Evolutionary conservation across 1,140 invertebrate genomes (phyloP).

Genomic region (Drosophila persimilis): DNA sequence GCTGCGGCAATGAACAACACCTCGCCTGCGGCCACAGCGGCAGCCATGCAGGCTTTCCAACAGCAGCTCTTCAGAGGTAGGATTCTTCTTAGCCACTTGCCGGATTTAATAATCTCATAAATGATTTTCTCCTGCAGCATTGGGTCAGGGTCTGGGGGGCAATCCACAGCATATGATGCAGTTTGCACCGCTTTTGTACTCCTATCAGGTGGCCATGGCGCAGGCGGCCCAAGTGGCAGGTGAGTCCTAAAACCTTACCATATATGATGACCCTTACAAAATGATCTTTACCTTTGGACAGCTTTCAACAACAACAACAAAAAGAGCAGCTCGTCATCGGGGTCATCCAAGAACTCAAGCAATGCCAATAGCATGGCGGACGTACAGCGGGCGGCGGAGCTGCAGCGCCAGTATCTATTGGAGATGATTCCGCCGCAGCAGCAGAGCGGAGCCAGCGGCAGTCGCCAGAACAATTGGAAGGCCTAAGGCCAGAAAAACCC

Average conservation of each 20-base stretch:
- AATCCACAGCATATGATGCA: slow-evolving; percentile 91
- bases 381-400: slow-evolving; percentile 91
- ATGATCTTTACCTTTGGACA: not conserved
- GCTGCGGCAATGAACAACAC: slow-evolving; percentile 74
- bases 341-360: slow-evolving; percentile 82
- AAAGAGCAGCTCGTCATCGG: slow-evolving; percentile 73
- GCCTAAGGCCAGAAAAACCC: slow-evolving; percentile 55
- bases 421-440: slow-evolving; percentile 96
- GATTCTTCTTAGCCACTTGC: not conserved
- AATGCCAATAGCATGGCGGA: slow-evolving; percentile 87
- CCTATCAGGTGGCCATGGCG: slow-evolving; percentile 93
- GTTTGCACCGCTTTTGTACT: slow-evolving; percentile 92
- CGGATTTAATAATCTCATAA: not conserved
- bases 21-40: slow-evolving; percentile 86
- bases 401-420: slow-evolving; percentile 97
- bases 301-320: slow-evolving; percentile 78
- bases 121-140: slow-evolving; percentile 36
- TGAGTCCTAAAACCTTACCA: slow-evolving; percentile 29
- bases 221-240: slow-evolving; percentile 87
- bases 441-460: slow-evolving; percentile 74
- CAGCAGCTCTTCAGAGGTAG: slow-evolving; percentile 90
- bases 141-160: slow-evolving; percentile 82
- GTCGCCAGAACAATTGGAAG: slow-evolving; percentile 83
- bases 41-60: slow-evolving; percentile 91
- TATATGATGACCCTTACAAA: not conserved